Conservation (phyloP, 2,888 invertebrate genomes). For the Lepidochrysops patricia region DNA sequence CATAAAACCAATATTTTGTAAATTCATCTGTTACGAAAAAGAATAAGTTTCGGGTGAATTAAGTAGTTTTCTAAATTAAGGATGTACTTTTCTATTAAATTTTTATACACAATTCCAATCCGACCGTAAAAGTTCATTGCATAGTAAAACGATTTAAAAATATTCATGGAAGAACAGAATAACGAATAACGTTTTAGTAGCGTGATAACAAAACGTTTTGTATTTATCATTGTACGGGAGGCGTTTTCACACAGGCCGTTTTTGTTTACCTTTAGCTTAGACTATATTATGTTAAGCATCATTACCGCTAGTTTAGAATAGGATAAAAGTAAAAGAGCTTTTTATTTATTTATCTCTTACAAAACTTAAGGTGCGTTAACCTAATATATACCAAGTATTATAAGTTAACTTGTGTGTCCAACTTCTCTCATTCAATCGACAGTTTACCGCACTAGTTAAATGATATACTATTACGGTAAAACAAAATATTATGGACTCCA, state of each 20-base stretch:
- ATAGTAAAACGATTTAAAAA: conserved; percentile 12
- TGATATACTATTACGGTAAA: too few species aligned
- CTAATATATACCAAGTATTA: too few species aligned
- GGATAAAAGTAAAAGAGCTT: too few species aligned
- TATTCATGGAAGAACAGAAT: conserved; percentile 9
- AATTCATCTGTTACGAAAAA: background rate
- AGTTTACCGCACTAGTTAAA: too few species aligned
- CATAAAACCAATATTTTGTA: background rate
- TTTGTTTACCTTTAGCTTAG: conserved; percentile 4
- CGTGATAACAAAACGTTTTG: conserved; percentile 12
- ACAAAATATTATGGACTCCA: too few species aligned
- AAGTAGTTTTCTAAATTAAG: conserved; percentile 2
- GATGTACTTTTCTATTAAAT: conserved; percentile 8
- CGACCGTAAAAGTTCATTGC: conserved; percentile 12
- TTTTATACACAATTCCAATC: conserved; percentile 6
- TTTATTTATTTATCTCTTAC: too few species aligned
- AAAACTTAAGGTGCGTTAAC: too few species aligned
- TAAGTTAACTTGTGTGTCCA: too few species aligned
- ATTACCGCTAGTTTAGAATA: too few species aligned
- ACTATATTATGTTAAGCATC: background rate
- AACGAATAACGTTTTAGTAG: conserved; percentile 10
- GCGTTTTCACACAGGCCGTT: conserved; percentile 14
- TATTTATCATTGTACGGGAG: conserved; percentile 13
- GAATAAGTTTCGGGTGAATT: background rate
- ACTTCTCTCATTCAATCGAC: too few species aligned